Evolutionary conservation across 2,113 vertebrate genomes (phyloP).

Genomic region (Centrocercus urophasianus): DNA sequence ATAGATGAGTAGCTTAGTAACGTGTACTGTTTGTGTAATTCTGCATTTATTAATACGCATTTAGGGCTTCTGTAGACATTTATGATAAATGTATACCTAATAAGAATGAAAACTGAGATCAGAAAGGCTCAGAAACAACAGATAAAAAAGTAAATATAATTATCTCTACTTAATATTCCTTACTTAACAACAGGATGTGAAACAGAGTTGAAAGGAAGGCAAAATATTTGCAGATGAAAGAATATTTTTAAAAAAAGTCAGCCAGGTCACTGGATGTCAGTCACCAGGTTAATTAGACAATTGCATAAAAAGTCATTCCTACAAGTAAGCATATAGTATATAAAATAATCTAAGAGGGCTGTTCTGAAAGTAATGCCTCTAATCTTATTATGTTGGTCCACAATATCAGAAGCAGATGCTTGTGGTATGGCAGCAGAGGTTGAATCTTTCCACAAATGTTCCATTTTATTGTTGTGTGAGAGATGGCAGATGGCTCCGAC

Average conservation of each 20-base stretch:
- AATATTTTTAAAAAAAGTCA: background rate
- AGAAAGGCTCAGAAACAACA: background rate
- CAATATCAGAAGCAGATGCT: background rate
- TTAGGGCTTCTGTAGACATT: background rate
- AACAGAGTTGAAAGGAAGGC: background rate
- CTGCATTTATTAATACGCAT: background rate
- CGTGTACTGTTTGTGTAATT: background rate
- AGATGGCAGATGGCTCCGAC: too few relatives aligned
- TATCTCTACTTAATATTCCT: background rate
- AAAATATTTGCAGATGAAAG: conserved; percentile 1
- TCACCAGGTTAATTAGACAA: background rate
- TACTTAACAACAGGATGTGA: background rate
- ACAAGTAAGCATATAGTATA: background rate
- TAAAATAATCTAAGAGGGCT: background rate
- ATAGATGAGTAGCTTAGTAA: background rate
- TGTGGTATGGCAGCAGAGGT: background rate
- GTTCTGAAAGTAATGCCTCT: background rate
- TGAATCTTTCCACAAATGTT: background rate
- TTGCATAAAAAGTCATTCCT: background rate
- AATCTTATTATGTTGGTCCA: background rate
- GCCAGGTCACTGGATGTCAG: background rate
- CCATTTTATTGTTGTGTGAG: too few relatives aligned
- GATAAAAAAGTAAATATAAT: background rate
- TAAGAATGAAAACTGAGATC: background rate
- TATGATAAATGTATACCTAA: background rate